Conservation (phyloP, 2,113 vertebrate genomes). For the Tachycineta bicolor region DNA sequence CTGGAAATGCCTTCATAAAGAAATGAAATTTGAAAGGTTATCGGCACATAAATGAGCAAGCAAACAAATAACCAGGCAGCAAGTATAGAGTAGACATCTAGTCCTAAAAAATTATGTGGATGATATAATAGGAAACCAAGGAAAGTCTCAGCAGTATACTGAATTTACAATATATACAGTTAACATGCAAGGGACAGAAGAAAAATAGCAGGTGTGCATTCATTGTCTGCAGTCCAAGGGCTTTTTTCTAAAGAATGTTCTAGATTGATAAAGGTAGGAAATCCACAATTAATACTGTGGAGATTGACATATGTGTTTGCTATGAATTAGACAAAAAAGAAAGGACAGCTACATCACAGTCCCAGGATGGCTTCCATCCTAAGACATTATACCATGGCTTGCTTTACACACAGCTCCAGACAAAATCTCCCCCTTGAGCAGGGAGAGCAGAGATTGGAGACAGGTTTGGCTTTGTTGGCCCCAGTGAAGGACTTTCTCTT, state of each 20-base stretch:
- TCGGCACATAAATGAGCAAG: neutral
- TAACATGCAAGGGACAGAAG: neutral
- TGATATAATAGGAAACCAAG: neutral
- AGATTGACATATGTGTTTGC: neutral
- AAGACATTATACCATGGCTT: neutral
- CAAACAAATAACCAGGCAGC: neutral
- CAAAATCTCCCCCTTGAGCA: rapidly evolving
- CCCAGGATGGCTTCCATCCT: neutral
- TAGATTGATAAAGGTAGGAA: neutral
- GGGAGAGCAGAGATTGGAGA: neutral
- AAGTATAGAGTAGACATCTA: neutral
- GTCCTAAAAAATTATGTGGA: neutral
- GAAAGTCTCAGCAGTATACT: neutral
- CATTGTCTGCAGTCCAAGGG: neutral
- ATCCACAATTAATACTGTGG: neutral
- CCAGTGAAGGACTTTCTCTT: neutral
- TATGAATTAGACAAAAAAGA: neutral
- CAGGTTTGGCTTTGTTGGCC: neutral
- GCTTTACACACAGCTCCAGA: neutral
- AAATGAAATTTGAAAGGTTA: neutral
- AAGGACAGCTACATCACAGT: neutral
- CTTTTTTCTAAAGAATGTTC: neutral
- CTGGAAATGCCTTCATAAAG: neutral
- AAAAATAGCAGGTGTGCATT: neutral
- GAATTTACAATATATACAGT: neutral